Base-by-base conservation (phyloP, 2,888 invertebrate species). In the Agriopis marginaria region DNA sequence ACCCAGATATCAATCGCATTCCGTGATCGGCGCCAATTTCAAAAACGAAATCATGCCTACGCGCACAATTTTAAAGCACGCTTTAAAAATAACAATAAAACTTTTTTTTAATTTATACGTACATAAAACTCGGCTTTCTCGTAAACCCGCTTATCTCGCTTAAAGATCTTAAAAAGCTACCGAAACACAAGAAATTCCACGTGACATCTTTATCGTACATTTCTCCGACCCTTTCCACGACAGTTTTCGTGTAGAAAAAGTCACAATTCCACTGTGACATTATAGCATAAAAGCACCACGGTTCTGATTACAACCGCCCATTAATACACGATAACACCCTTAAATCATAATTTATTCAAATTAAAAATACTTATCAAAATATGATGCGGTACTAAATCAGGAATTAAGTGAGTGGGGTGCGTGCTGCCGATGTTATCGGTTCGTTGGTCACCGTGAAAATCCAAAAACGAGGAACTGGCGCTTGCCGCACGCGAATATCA, bases 281-380 rank as follows among this genome's bases (percentile, higher is more conserved):
- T 85, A 82, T 82, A 84, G 85, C 87, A 86, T 86, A 83, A 85
- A 84, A 75, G 77, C 79, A 82, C 82, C 84, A 86, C 85, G 87
- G 85, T 87, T 86, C 82, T 88, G 90, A 89, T 91, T 90, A 91
- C 87, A 86, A 82, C 81, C 86, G 80, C 82, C 87, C 87, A 90
- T 92, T 89, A 86, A 82, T 83, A 82, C 77, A 84, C 92, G 91
- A 93, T 92, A 92, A 88, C 86, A 85, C 87, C 85, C 89, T 91
- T 91, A 91, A 92, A 93, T 92, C 89, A 93, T 94, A 94, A 94
- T 94, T 93, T 94, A 94, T 94, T 94, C 94, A 94, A 93, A 93
- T 94, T 94, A 94, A 94, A 94, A 94, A 93, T 93, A 94, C 92
- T 94, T 93, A 93, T 93, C 93, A 92, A 90, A 92, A 89, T 93